phyloP scores from a whole-genome alignment of 2,888 invertebrate genomes.

The Pyralis farinalis region DNA sequence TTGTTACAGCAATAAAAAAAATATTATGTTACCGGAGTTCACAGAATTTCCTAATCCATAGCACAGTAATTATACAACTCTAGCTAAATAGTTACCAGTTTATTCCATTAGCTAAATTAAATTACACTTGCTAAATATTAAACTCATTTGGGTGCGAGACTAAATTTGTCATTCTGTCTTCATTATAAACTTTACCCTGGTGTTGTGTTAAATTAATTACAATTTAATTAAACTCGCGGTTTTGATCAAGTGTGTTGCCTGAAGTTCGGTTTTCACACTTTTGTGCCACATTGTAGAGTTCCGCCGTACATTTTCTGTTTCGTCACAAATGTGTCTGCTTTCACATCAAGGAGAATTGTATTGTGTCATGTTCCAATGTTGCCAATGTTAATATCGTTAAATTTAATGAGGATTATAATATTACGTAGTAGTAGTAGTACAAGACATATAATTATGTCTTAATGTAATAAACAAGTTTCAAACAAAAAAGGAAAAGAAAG shows the following conservation, averaged over 20 bases:
- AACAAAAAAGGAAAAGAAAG: too few relatives aligned
- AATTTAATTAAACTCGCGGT: slow-evolving; percentile 21
- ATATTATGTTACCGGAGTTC: too few relatives aligned
- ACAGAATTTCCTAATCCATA: neutral
- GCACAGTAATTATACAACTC: neutral
- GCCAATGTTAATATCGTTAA: too few relatives aligned
- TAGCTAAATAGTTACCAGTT: slow-evolving; percentile 16
- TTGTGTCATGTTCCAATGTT: too few relatives aligned
- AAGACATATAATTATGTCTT: too few relatives aligned
- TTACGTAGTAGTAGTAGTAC: too few relatives aligned
- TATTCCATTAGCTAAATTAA: slow-evolving; percentile 29
- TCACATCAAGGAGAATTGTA: neutral
- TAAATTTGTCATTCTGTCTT: slow-evolving; percentile 24
- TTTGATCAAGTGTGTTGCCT: slow-evolving; percentile 12
- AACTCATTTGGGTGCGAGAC: slow-evolving; percentile 17
- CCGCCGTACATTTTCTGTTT: neutral
- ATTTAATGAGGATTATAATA: too few relatives aligned
- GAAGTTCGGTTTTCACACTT: slow-evolving; percentile 5
- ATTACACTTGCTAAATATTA: slow-evolving; percentile 26
- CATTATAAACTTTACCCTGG: slow-evolving; percentile 19
- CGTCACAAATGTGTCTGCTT: neutral
- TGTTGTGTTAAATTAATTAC: slow-evolving; percentile 20
- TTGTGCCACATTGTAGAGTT: neutral
- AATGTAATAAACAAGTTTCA: too few relatives aligned
- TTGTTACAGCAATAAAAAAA: too few relatives aligned